These are phyloP conservation scores for Bovichtus variegatus DNA, from an alignment of 2,797 vertebrate species.

Conservation along the genomic window DNA sequence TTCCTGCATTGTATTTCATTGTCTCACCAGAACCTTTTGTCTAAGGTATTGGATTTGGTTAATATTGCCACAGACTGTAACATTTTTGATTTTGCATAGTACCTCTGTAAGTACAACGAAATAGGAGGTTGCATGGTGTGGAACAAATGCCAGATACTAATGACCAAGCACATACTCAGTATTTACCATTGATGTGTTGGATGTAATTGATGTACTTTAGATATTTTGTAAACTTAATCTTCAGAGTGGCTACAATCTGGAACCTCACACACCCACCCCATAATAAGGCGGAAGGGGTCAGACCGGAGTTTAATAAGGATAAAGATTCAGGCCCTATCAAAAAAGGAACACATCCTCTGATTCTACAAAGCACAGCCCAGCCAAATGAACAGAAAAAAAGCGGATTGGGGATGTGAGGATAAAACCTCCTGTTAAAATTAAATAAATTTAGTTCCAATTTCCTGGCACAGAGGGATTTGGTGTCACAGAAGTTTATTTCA, in stretches of 20 bases:
- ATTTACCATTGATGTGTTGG: slow-evolving; percentile 14
- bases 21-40: neutral
- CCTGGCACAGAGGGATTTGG: slow-evolving; percentile 74
- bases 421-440: slow-evolving; percentile 73
- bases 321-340: slow-evolving; percentile 53
- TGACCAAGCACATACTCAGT: neutral
- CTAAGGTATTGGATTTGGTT: neutral
- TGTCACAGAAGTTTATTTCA: slow-evolving; percentile 72
- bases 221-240: slow-evolving; percentile 31
- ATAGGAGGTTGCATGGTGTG: neutral
- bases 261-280: slow-evolving; percentile 22
- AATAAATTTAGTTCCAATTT: slow-evolving; percentile 77
- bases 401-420: slow-evolving; percentile 43
- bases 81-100: neutral
- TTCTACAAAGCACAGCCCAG: slow-evolving; percentile 62
- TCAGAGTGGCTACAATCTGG: slow-evolving; percentile 15
- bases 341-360: slow-evolving; percentile 56
- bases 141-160: neutral
- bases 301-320: slow-evolving; percentile 56
- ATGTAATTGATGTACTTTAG: slow-evolving; percentile 17
- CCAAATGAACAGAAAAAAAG: slow-evolving; percentile 64
- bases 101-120: neutral
- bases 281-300: slow-evolving; percentile 44
- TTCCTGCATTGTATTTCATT: rapidly evolving
- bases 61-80: neutral